Evolutionary conservation across 2,888 invertebrate species (phyloP), one percentile per base, ranked within the genome.

Genomic region (Anthophora plumipes): DNA sequence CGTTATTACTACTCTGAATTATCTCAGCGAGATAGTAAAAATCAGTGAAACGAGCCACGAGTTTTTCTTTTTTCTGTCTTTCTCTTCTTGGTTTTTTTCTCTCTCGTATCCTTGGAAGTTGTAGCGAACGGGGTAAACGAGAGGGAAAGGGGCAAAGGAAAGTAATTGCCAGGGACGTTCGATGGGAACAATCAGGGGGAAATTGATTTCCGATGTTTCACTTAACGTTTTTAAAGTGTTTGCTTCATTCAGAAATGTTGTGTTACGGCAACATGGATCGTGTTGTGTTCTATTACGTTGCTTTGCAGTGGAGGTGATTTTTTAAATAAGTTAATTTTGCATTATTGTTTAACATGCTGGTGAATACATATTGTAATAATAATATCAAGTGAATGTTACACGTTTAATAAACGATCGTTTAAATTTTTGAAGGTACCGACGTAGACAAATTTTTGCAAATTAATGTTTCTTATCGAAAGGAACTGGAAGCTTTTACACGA

Each of bases 1-100:
- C 88, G 88, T 77, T 68, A 77, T 83, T 83, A 77, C 77, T 75
- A 54, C 76, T 77, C 61, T 39, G 61, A 80, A 85, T 81, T 79
- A 76, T 66, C 50, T 55, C 39, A n/a, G 20, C 66, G 61, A 11
- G 52, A 61, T 52, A 43, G 80, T 69, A 43, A 63, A 68, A 46
- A 75, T 52, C 54, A 64, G 84, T 85, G 72, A 41, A 57, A 55
- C 43, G 52, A 43, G 57, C 68, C 48, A 11, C 20, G 25, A 14
- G 64, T 57, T 68, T 60, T 63, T 55, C n/a, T n/a, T n/a, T n/a
- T n/a, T n/a, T n/a, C n/a, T n/a, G n/a, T n/a, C n/a, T n/a, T n/a
- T n/a, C n/a, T n/a, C n/a, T n/a, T n/a, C n/a, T n/a, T n/a, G n/a
- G n/a, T n/a, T n/a, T n/a, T n/a, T n/a, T n/a, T n/a, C n/a, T n/a